Conservation (phyloP, 2,113 vertebrate genomes). For the Lagopus leucura region DNA sequence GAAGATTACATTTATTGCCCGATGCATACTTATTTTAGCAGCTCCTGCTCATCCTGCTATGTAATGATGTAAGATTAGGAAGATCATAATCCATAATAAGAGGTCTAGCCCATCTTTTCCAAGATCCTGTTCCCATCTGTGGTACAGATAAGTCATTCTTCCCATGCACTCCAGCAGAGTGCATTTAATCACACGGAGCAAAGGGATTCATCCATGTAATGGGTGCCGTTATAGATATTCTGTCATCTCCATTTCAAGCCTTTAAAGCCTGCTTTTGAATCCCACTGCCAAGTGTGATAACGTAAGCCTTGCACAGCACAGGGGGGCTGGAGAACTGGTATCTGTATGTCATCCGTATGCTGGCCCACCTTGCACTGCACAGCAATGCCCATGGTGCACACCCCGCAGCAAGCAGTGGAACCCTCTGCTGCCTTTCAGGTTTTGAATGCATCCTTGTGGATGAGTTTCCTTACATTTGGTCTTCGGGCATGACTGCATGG, state of each 20-base stretch:
- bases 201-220: conserved; percentile 41
- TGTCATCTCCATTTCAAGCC: conserved; percentile 61
- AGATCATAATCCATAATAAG: background rate
- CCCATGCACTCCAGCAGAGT: background rate
- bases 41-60: background rate
- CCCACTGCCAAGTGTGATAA: conserved; percentile 54
- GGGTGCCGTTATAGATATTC: conserved; percentile 49
- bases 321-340: conserved; percentile 42
- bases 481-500: background rate
- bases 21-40: background rate
- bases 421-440: background rate
- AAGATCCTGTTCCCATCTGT: background rate
- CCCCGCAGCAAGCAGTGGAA: conserved; percentile 37
- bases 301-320: conserved; percentile 25
- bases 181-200: conserved; percentile 34
- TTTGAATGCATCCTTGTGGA: background rate
- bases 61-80: background rate
- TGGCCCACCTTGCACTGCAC: conserved; percentile 56
- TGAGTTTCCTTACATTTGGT: background rate
- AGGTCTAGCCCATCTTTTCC: conserved; percentile 1
- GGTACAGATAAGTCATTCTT: conserved; percentile 15
- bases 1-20: background rate
- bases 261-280: conserved; percentile 53
- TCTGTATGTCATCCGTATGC: conserved; percentile 25
- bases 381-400: conserved; percentile 35